Base-by-base conservation (phyloP, 1,140 invertebrate genomes). In the Araneus ventricosus region DNA sequence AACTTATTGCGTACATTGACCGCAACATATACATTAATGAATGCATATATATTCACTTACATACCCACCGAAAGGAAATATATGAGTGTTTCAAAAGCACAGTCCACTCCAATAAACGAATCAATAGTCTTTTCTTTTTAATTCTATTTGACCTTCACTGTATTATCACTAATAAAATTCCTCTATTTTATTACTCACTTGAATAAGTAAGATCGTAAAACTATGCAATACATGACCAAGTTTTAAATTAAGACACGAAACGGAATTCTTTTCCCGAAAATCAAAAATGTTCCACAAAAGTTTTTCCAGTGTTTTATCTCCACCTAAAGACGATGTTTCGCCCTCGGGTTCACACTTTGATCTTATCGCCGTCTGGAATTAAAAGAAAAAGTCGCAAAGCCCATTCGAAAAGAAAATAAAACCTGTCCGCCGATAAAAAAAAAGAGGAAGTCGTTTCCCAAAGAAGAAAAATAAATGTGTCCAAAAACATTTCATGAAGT, bases 401-500 rank as follows among this genome's bases (percentile, higher is more conserved):
- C 59, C 39, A 45, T 84, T 24, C 41, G 52, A 57, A 30, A 57
- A 80, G 20, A 57, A 75, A 90, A 75, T 4, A 75, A 89, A 75
- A 80, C 37, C 61, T 41, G 2, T 4, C 20, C n/a, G 57, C 4
- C n/a, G 27, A 34, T 34, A 24, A 61, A 87, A 59, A 79, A 79
- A 37, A 80, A 57, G 27, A 90, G 45, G 39, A 90, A 79, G 39
- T 61, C 24, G 70, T 30, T 22, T 59, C 34, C 52, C 6, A 24
- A 88, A 30, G n/a, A 41, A 88, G 45, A 75, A 90, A 90, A 90
- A 79, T n/a, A 90, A 34, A 80, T 90, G 52, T 79, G 41, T 90
- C 88, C 88, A 34, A 79, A 80, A 90, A 90, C 88, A 90, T 90
- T 90, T 90, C 88, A 27, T 59, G 41, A 80, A 90, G 88, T 90